Base-by-base conservation (phyloP, 2,888 invertebrate genomes). In the Biston stratarius region DNA sequence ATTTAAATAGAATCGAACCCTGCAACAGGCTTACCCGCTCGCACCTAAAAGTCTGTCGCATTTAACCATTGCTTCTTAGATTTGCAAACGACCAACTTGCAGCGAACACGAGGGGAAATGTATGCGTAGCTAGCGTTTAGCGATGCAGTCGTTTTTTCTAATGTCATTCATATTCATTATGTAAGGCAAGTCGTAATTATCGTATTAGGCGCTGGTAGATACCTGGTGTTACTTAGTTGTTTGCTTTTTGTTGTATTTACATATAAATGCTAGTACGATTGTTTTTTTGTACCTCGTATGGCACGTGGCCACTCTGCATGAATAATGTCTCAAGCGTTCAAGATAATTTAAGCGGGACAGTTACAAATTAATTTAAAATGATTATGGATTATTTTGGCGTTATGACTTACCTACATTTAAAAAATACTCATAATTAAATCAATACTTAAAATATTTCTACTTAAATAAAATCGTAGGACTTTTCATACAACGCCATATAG, bases 101-200 rank as follows among this genome's bases (percentile, higher is more conserved):
- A n/a, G 0, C 9, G 1, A 24, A 47, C 12, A 60, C 53, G 61
- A 51, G 34, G 15, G 34, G 61, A 11, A 61, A 49, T 72, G 71
- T 61, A 59, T 61, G 5, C 6, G 15, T 14, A 48, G 1, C 33
- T 49, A 7, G 24, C 52, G 47, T n/a, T 8, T 40, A 12, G 61
- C 63, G 51, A 68, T 67, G 51, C 0, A 24, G 45, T 66, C 70
- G 66, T 60, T 24, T 47, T 61, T 63, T 61, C 71, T 74, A 72
- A 68, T 78, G 80, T 81, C 79, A 84, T 85, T 83, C 78, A 81
- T 83, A 85, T 84, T 83, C 83, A 84, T 83, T 81, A 82, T 81
- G 79, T 77, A 78, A 74, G 64, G 77, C 77, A 80, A 79, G 76
- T 76, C 74, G 79, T 82, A 84, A 84, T 85, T 85, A 85, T 83